Conservation (phyloP, 2,888 invertebrate genomes). For the Bugula neritina region DNA sequence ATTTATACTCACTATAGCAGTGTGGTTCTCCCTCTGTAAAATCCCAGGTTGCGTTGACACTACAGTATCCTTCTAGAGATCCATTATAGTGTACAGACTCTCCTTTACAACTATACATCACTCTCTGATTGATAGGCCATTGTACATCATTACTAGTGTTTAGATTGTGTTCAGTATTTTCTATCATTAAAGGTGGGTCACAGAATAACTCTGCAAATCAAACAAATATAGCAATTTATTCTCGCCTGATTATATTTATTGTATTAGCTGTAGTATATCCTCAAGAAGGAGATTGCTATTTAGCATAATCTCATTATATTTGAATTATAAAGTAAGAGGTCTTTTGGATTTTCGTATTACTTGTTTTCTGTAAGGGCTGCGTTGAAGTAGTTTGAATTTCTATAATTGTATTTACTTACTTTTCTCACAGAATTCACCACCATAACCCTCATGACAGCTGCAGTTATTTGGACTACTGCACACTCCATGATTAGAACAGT, state of each 20-base stretch:
- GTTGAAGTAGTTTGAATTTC: too few relatives aligned
- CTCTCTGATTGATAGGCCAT: not conserved
- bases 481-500: not conserved
- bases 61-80: not conserved
- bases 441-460: not conserved
- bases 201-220: not conserved
- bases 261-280: too few relatives aligned
- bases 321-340: too few relatives aligned
- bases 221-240: too few relatives aligned
- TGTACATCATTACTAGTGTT: not conserved
- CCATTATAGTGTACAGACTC: not conserved
- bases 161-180: not conserved
- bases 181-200: not conserved
- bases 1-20: not conserved
- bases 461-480: not conserved
- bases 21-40: not conserved
- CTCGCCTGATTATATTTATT: too few relatives aligned
- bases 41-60: not conserved
- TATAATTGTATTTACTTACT: not conserved
- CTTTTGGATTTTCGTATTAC: too few relatives aligned
- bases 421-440: not conserved
- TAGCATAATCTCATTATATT: too few relatives aligned
- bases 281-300: too few relatives aligned
- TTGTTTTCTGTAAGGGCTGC: too few relatives aligned
- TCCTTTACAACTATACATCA: not conserved